Base-by-base conservation (phyloP, 1,140 invertebrate genomes). In the Portunus trituberculatus region DNA sequence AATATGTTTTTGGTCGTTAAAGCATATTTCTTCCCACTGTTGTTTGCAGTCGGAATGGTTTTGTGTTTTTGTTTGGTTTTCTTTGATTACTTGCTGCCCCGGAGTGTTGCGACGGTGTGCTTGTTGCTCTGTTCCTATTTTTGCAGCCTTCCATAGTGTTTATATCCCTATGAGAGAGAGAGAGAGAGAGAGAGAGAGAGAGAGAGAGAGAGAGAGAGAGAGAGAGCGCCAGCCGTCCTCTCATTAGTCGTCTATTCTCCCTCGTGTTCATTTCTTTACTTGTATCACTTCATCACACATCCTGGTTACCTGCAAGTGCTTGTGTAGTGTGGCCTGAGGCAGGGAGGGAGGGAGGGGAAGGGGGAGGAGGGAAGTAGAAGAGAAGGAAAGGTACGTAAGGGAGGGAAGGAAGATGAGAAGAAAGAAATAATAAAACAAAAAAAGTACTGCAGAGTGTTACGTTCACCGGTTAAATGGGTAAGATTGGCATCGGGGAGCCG, bases 61-160 rank as follows among this genome's bases (percentile, higher is more conserved):
- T 76, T 76, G 67, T 76, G 67, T 76, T 76, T 76, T 76, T 76
- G 67, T 76, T 76, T 76, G 59, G 10, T 76, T 76, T n/a, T 76
- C 12, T 76, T 76, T 25, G 67, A 76, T 76, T 76, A 25, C 67
- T 76, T n/a, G 67, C n/a, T n/a, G 67, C 67, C 67, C 67, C 6
- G 6, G 67, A 3, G 67, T 76, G 67, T 76, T 76, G 67, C 67
- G 67, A 25, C 67, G 4, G 67, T 76, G 52, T 59, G 20, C 8
- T 76, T 76, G 67, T n/a, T 76, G 4, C 10, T n/a, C 7, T 76
- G 67, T 76, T 8, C 20, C 20, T 76, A 7, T 76, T 76, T n/a
- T 76, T 76, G 59, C 20, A 14, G 3, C 20, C 20, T 76, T 76
- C 20, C 59, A 7, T 6, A 2, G 39, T 39, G 39, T 39, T 39